Evolutionary conservation across 2,113 vertebrate genomes (phyloP), one percentile per base, ranked within the genome.

Genomic region (Pristiophorus japonicus): DNA sequence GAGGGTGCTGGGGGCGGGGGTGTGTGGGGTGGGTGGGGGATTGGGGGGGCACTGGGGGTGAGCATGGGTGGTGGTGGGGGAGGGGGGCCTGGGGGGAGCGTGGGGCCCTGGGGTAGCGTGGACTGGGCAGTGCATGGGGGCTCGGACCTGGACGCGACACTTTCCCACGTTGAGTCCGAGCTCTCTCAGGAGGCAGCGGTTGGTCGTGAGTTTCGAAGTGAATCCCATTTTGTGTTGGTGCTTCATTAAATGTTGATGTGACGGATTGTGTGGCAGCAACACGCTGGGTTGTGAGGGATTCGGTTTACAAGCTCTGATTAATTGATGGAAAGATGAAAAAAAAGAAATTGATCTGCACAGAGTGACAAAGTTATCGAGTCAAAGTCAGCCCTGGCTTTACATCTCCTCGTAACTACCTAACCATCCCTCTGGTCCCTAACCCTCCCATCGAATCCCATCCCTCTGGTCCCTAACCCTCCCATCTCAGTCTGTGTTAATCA

Each of bases 171-270:
- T 51, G 38, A 8, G 84, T 30, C 20, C 20, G 84, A 87, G 5
- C 30, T 18, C 30, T 20, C 4, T 63, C 55, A 7, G 30, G 55
- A n/a, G 30, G 59, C 55, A 38, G 55, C 55, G n/a, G 30, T 63
- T 8, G 14, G 47, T n/a, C n/a, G 16, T 63, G 14, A 62, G 88
- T 38, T 34, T 87, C 84, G 10, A 11, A 88, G 55, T 59, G 65
- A 27, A 42, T 67, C 8, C 14, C 20, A n/a, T 27, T 94, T 65
- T 42, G n/a, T 45, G n/a, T 94, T 62, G 70, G 65, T 45, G 4
- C 3, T 24, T 94, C 92, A 94, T 94, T 66, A 94, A 94, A 94
- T 94, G 92, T 94, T 94, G 63, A 94, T 94, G 92, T 34, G 11
- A 14, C 16, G 20, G 92, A 94, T 42, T 62, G 22, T 22, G 22